Percentiles rank a stretch among this genome's conserved stretches.
Evolutionary conservation across 2,888 invertebrate species (phyloP).

Genomic region (Nowickia ferox): DNA sequence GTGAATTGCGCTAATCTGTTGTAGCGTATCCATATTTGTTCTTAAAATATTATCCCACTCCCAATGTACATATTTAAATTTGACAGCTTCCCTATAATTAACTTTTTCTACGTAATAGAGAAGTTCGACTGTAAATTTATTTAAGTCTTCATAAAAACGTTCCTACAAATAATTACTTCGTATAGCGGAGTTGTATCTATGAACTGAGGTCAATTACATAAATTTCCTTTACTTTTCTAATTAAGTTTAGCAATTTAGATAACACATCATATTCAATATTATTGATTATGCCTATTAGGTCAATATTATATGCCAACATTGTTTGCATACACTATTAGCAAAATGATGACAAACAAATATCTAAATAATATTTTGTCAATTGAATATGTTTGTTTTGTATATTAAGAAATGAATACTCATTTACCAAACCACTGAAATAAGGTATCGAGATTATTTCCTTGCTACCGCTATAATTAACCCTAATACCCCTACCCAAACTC

Average conservation of each 20-base stretch:
- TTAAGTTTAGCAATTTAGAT: constrained; percentile 5
- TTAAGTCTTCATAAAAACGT: no score
- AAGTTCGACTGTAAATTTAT: no score
- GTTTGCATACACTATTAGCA: not conserved
- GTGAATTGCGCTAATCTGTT: no score
- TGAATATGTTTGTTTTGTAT: not conserved
- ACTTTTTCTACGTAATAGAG: no score
- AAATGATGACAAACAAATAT: constrained; percentile 5
- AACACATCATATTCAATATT: not conserved
- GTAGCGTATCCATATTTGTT: no score
- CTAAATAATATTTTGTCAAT: constrained; percentile 4
- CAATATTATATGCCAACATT: constrained; percentile 11
- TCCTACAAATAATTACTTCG: no score
- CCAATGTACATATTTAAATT: no score
- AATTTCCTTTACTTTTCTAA: not conserved
- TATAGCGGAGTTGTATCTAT: no score
- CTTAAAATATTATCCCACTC: no score
- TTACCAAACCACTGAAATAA: not conserved
- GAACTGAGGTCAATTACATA: not conserved
- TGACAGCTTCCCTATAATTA: no score
- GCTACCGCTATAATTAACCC: not conserved
- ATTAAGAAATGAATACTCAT: not conserved
- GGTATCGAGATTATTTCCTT: constrained; percentile 4
- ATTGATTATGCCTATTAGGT: not conserved
- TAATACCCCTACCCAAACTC: constrained; percentile 7